These are phyloP conservation scores for Lamprologus lemairii DNA, from an alignment of 2,113 vertebrate genomes.

Conservation along the genomic window DNA sequence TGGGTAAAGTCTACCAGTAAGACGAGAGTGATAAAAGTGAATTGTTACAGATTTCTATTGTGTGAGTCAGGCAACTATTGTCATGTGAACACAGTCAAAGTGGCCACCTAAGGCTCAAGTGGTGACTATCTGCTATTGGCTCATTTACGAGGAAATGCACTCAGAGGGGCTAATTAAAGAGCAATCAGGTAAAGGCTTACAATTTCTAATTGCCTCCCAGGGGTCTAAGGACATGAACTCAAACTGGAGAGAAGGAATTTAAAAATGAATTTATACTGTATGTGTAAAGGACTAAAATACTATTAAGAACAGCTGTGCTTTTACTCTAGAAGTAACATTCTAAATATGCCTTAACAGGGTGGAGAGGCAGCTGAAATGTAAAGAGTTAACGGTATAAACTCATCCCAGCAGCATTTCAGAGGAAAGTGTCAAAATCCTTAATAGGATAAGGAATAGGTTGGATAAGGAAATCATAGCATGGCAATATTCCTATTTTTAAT, in stretches of 20 bases:
- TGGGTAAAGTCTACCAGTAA: neutral
- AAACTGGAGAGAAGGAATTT: neutral
- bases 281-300: neutral
- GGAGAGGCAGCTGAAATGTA: neutral
- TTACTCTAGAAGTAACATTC: neutral
- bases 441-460: neutral
- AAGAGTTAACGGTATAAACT: neutral
- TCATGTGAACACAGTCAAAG: neutral
- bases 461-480: neutral
- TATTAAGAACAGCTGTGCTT: neutral
- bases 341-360: neutral
- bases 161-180: constrained; percentile 59
- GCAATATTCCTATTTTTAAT: neutral
- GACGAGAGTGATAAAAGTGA: neutral
- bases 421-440: neutral
- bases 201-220: constrained; percentile 55
- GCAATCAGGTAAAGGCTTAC: constrained; percentile 50
- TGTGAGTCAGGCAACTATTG: neutral
- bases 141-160: constrained; percentile 33
- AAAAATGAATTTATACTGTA: neutral
- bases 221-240: constrained; percentile 17
- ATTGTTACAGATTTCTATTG: neutral
- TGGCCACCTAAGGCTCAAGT: neutral
- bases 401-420: neutral
- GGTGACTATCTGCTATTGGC: neutral